These are phyloP conservation scores for Ciona savignyi DNA, from an alignment of 23 tunicate genomes.

Conservation along the genomic window DNA sequence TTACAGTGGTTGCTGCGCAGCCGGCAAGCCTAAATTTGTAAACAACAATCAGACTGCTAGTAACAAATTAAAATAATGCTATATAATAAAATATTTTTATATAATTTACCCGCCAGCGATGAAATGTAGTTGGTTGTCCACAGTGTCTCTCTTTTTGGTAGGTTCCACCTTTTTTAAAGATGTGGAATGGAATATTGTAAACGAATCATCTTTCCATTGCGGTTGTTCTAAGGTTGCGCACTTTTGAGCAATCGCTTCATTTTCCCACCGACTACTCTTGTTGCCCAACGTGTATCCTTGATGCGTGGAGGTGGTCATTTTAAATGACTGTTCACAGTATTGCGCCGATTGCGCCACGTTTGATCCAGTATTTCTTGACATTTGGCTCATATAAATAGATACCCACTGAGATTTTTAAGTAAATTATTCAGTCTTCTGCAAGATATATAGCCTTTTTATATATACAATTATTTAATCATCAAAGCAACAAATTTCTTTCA, in stretches of 20 bases:
- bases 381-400: too few relatives aligned
- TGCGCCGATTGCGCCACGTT: too few relatives aligned
- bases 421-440: too few relatives aligned
- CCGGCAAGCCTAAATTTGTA: slow-evolving; percentile 69
- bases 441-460: too few relatives aligned
- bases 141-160: background rate
- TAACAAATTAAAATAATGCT: background rate
- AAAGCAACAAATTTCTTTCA: too few relatives aligned
- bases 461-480: too few relatives aligned
- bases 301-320: background rate
- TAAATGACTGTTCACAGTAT: background rate
- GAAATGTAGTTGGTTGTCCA: slow-evolving; percentile 23
- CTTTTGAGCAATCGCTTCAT: background rate
- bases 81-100: background rate
- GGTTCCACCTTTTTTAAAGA: background rate
- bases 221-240: background rate
- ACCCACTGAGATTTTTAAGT: too few relatives aligned
- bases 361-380: too few relatives aligned
- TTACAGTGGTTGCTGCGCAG: slow-evolving; percentile 58
- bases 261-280: background rate
- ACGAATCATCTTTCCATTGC: background rate
- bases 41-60: too few relatives aligned
- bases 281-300: background rate
- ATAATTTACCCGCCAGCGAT: slow-evolving; percentile 58
- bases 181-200: background rate